Base-by-base conservation (phyloP, 2,113 vertebrate genomes). In the Catagonus wagneri region DNA sequence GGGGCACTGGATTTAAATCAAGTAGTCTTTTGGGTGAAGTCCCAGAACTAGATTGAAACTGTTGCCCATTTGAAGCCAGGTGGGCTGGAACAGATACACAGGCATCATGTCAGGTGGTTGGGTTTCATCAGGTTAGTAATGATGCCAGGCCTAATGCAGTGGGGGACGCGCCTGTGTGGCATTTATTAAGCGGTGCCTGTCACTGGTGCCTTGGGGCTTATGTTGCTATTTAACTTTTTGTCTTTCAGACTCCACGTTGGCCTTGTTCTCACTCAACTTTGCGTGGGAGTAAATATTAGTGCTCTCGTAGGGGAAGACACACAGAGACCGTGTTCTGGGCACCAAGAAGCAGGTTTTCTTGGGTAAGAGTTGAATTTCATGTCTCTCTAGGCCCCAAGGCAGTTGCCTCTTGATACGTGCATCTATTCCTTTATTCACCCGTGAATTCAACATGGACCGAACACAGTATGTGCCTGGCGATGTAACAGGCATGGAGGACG, bases 261-360 rank as follows among this genome's bases (percentile, higher is more conserved):
- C 86, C 86, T 66, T 68, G 29, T 25, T 87, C 50, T 94, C n/a
- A 75, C 36, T 29, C 22, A 94, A 80, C 27, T 88, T 92, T 90
- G 14, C 20, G 44, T n/a, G 61, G 32, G 19, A 58, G 34, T 84
- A 80, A 88, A 36, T 25, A 65, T n/a, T 19, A 32, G 15, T 36
- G 50, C 8, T 27, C 74, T 85, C 65, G 68, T 12, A 85, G 78
- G 56, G 39, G 60, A 84, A 96, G 58, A 17, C 7, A 75, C 52
- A 68, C 0, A n/a, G 15, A 83, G n/a, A 56, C 16, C 39, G 92
- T 29, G 5, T 29, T 72, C 50, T 76, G 76, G 61, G 39, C 29
- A 39, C 15, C 15, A 60, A 72, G 52, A 20, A 29, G 14, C 13
- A 39, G 27, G 22, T 90, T 83, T 83, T 54, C 63, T 85, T 58